A percentile compares a stretch with the other conserved stretches of the same genome.
Conservation (phyloP, 2,797 vertebrate species). For the Clarias pachynema region DNA sequence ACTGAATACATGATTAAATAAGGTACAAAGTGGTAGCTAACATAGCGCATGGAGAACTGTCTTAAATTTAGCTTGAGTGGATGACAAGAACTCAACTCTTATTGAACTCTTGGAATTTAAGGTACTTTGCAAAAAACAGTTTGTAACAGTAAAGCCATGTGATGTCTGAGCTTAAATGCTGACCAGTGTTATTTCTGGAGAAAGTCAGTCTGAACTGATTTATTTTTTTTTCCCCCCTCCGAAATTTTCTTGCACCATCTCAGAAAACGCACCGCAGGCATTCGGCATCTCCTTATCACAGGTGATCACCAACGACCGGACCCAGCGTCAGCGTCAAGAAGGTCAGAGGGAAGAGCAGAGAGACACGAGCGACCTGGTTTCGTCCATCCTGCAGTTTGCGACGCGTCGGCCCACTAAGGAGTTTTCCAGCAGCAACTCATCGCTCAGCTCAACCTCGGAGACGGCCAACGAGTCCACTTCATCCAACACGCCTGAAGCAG, state of each 20-base stretch:
- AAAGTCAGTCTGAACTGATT: background rate
- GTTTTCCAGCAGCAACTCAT: conserved; percentile 98
- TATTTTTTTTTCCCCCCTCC: too few relatives aligned
- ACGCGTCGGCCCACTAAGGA: conserved; percentile 83
- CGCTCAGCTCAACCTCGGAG: conserved; percentile 95
- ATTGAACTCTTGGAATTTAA: background rate
- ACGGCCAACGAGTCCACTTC: conserved; percentile 86
- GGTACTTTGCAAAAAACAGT: background rate
- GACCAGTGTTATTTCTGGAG: background rate
- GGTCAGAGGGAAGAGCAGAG: conserved; percentile 79
- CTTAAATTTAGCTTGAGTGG: background rate
- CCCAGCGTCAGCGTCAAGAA: conserved; percentile 90
- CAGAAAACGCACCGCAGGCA: conserved; percentile 88
- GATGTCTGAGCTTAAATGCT: background rate
- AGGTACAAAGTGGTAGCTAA: background rate
- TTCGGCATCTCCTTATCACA: conserved; percentile 94
- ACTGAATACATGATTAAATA: background rate
- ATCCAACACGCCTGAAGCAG: conserved; percentile 81
- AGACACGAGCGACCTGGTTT: conserved; percentile 85
- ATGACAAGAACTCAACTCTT: background rate
- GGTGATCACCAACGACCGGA: conserved; percentile 93
- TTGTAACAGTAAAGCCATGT: background rate
- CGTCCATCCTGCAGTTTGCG: conserved; percentile 85
- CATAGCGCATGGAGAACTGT: too few relatives aligned
- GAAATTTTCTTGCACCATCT: conserved; percentile 42